Evolutionary conservation across 2,888 invertebrate genomes (phyloP), one percentile per base, ranked within the genome.

Genomic region (Fabriciana adippe): DNA sequence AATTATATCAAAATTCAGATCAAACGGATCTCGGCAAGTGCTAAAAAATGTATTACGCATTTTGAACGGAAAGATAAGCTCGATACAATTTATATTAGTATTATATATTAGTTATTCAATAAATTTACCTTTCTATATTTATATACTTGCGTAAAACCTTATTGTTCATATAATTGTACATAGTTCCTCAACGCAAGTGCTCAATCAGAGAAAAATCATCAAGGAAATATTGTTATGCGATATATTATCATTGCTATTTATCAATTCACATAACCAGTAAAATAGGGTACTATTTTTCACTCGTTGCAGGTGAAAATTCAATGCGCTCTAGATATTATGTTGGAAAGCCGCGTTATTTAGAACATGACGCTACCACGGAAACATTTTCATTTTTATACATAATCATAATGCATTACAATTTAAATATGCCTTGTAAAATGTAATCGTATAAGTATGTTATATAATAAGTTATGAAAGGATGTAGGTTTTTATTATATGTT

Each of bases 271-370:
- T 61, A 61, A 51, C 14, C 35, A 31, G 18, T 35, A 50, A 35
- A 16, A 3, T 6, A 21, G 50, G 14, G 1, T 3, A 14, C 14
- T 41, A 21, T 18, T 21, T 57, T 45, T 57, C 45, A 45, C 35
- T 41, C 11, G 11, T 41, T 8, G 35, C 35, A 41, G 35, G 35
- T 41, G 35, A 41, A 41, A 41, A 41, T 41, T 41, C 35, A 41
- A 11, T 41, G 35, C 35, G 35, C 35, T 41, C 35, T 41, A 41
- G 35, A 41, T 41, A 41, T 11, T 8, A 2, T 56, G 64, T 48
- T 65, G 55, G 69, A 73, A 70, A 72, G 71, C 63, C 64, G 67
- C 61, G 55, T 14, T 64, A 55, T 64, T 64, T 67, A 67, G 64
- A 64, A 70, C 61, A 64, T 56, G 55, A 64, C 55, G 18, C 14